Base-by-base conservation (phyloP, 2,797 vertebrate genomes). In the Chloroceryle inda region DNA sequence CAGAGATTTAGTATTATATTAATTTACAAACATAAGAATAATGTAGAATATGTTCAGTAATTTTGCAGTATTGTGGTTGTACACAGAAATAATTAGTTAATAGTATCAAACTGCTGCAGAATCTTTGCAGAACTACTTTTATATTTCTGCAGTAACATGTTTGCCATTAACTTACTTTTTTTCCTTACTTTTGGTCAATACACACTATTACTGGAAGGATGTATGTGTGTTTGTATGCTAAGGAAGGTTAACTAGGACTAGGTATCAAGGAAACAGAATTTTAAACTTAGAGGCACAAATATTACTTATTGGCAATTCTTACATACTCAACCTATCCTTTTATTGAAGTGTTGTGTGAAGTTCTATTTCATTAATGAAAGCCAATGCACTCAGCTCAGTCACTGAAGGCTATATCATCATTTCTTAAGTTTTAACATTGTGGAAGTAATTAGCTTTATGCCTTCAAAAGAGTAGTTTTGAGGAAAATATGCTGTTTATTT, bases 41-140 rank as follows among this genome's bases (percentile, higher is more conserved):
- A 88, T 37, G 5, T 20, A 2, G 5, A 18, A 29, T 0, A 0
- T 44, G 49, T 49, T 67, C 84, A 44, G 37, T 42, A 26, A 29
- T 59, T 58, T 81, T 81, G 24, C 3, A 10, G 5, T n/a, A 27
- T 33, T 71, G 16, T 37, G 31, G 12, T 26, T 90, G 16, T 47
- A 47, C n/a, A 52, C 16, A 67, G 31, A 79, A 9, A 44, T 64
- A n/a, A 19, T 35, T 40, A 52, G 42, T 55, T n/a, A 83, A 66
- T 23, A 50, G 12, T 47, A 64, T 40, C 49, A 61, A 87, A 64
- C 27, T 82, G 17, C 21, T 71, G n/a, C 47, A 67, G 35, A 74
- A 81, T 63, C 27, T 86, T 84, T 31, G 12, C 62, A 85, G 17
- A 76, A 73, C 17, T 83, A 62, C 5, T 49, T 73, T 55, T 74